phyloP scores from a whole-genome alignment of 1,140 invertebrate genomes.

The Drosophila jambulina region DNA sequence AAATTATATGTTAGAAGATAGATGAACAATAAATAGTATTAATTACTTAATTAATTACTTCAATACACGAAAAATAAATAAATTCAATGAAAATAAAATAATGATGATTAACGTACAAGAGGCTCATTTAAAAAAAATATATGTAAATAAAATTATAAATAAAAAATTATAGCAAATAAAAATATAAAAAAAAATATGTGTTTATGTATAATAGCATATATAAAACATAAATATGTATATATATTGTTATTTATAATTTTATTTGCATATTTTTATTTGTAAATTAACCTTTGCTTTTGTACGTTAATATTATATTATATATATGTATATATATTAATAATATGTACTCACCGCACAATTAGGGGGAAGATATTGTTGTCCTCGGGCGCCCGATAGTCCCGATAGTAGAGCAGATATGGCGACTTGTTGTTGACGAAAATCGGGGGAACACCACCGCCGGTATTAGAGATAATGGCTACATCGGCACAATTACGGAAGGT shows the following conservation, averaged over 20 bases:
- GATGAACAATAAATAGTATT: background rate
- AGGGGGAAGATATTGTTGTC: constrained; percentile 89
- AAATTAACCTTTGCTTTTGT: too few relatives aligned
- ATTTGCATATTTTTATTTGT: too few relatives aligned
- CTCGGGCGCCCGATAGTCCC: constrained; percentile 87
- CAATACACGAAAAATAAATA: too few relatives aligned
- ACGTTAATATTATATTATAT: too few relatives aligned
- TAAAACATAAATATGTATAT: background rate
- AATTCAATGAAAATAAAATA: too few relatives aligned
- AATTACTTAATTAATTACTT: background rate
- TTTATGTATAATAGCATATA: too few relatives aligned
- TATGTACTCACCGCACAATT: constrained; percentile 89
- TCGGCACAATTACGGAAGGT: constrained; percentile 96
- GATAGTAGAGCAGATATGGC: constrained; percentile 91
- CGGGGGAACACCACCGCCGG: constrained; percentile 89
- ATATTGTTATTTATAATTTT: too few relatives aligned
- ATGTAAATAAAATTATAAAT: background rate
- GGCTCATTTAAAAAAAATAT: background rate
- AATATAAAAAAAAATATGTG: background rate
- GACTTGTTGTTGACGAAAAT: constrained; percentile 88
- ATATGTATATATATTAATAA: background rate
- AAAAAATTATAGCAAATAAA: background rate
- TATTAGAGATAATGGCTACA: constrained; percentile 91
- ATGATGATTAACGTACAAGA: background rate
- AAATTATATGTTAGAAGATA: background rate